Evolutionary conservation across 1,140 invertebrate species (phyloP).

Genomic region (Physella acuta): DNA sequence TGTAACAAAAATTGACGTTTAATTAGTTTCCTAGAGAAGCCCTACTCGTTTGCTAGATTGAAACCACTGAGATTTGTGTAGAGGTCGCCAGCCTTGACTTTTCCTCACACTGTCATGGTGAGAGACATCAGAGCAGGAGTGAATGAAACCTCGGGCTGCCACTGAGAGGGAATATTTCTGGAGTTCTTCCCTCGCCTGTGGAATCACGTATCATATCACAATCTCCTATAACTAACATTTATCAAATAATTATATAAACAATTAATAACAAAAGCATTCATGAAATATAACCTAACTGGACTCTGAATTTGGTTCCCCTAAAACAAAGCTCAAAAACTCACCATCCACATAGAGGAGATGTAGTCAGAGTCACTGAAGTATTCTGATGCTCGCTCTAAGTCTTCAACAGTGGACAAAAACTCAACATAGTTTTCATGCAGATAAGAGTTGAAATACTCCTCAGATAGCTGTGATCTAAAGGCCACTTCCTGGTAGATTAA

Average conservation of each 20-base stretch:
- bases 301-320: too few species aligned
- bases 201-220: too few species aligned
- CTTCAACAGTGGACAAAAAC: conserved; percentile 50
- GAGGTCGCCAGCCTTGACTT: conserved; percentile 52
- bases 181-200: conserved; percentile 45
- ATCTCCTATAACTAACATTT: too few species aligned
- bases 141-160: conserved; percentile 50
- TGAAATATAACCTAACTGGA: too few species aligned
- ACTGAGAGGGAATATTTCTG: conserved; percentile 49
- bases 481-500: conserved; percentile 54
- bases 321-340: too few species aligned
- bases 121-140: conserved; percentile 41
- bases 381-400: conserved; percentile 47
- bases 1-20: background rate
- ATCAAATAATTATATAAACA: too few species aligned
- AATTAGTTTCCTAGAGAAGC: background rate
- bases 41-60: conserved; percentile 40
- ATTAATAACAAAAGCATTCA: too few species aligned
- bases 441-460: conserved; percentile 54
- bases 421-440: conserved; percentile 59
- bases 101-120: conserved; percentile 33
- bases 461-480: conserved; percentile 50
- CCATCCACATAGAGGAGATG: conserved; percentile 52
- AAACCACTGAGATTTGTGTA: conserved; percentile 57
- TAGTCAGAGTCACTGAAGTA: conserved; percentile 57